Evolutionary conservation across 2,888 invertebrate genomes (phyloP), one percentile per base, ranked within the genome.

Genomic region (Diogma glabrata): DNA sequence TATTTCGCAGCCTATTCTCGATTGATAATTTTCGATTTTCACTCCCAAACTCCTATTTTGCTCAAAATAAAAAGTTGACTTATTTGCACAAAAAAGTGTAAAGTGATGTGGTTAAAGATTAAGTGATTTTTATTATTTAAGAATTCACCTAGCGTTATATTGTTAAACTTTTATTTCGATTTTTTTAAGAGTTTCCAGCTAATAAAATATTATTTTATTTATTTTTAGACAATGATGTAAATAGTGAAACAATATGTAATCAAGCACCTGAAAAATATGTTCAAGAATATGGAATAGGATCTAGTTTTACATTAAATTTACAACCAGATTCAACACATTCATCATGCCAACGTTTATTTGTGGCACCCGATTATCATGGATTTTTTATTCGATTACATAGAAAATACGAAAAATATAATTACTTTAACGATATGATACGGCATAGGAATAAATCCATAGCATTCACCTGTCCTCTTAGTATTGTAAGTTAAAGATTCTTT

Each of bases 251-350:
- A 40, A 58, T 68, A 26, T 68, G 68, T 58, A 64, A 63, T 51
- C 59, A 59, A 12, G 65, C 66, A 57, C 60, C 65, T 43, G 69
- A 69, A 52, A 63, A 65, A 38, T 67, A 64, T 57, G 62, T 69
- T 49, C 65, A 65, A 50, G 68, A 68, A 55, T 65, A 67, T 20
- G 67, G 69, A 54, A 64, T 63, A 52, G 65, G 67, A 59, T 69
- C 69, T 59, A 69, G 69, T 61, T 62, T 69, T 14, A 64, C 66
- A 55, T 63, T 69, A 47, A 67, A 69, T 55, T 63, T 69, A 50
- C 63, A 66, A 54, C 61, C 67, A 48, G 63, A 60, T 52, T 57
- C 58, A 48, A 61, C 60, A 10, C 54, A 56, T 30, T 58, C 60
- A 46, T 63, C 62, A 33, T 69, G 69, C 52, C 63, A 64, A 47